phyloP scores from a whole-genome alignment of 2,888 invertebrate genomes.

The Deilephila elpenor region DNA sequence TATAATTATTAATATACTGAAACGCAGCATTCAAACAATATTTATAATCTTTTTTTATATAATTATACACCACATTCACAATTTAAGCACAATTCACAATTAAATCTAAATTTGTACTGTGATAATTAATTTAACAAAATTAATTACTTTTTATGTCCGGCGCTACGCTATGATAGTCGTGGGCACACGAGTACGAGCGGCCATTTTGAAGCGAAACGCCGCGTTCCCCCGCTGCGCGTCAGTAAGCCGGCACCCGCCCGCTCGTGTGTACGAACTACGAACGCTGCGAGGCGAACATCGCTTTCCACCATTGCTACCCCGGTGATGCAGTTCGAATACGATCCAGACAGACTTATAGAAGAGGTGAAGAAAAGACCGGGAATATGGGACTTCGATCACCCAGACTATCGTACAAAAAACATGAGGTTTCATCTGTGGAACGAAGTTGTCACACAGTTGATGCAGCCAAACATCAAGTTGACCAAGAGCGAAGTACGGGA shows the following conservation, averaged over 20 bases:
- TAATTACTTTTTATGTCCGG: neutral
- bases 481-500: constrained; percentile 76
- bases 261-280: constrained; percentile 59
- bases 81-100: neutral
- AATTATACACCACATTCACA: neutral
- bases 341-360: constrained; percentile 73
- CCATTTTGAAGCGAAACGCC: constrained; percentile 73
- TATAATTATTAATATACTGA: too few species aligned
- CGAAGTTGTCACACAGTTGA: constrained; percentile 70
- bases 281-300: constrained; percentile 32
- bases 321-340: constrained; percentile 76
- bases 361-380: constrained; percentile 75
- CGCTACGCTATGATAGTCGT: neutral
- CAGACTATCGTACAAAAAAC: constrained; percentile 67
- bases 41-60: neutral
- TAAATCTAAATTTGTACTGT: neutral
- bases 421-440: constrained; percentile 66
- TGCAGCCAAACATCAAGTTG: constrained; percentile 64
- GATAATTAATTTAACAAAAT: neutral
- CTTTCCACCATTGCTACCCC: neutral
- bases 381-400: constrained; percentile 72
- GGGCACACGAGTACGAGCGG: constrained; percentile 44
- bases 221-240: constrained; percentile 73
- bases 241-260: constrained; percentile 74
- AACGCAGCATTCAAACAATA: too few species aligned